A percentile compares a stretch with the other conserved stretches of the same genome.
Evolutionary conservation across 2,113 vertebrate genomes (phyloP).

Genomic region (Glareola pratincola): DNA sequence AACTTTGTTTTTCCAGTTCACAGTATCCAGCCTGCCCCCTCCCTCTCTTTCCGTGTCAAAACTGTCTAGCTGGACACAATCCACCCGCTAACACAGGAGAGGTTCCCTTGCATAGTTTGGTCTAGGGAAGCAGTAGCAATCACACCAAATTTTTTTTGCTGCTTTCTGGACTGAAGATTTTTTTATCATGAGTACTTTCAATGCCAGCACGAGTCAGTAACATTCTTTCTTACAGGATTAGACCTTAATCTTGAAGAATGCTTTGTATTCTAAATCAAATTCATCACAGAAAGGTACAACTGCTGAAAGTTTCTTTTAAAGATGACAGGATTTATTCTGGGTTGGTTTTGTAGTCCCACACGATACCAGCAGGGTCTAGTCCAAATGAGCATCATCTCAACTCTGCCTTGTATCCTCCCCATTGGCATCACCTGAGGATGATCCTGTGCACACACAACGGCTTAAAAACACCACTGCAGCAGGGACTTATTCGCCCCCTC

Average conservation of each 20-base stretch:
- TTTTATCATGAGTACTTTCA: background rate
- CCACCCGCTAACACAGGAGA: background rate
- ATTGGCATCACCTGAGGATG: fast-evolving
- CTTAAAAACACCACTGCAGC: background rate
- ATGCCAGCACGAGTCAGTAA: background rate
- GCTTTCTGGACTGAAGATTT: background rate
- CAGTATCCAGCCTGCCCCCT: background rate
- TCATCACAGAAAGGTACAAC: background rate
- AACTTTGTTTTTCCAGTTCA: background rate
- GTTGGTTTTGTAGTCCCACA: background rate
- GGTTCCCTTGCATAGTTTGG: background rate
- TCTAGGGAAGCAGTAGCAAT: background rate
- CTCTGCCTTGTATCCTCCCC: background rate
- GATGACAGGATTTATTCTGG: background rate
- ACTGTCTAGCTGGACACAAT: background rate
- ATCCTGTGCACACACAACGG: fast-evolving
- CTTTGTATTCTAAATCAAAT: background rate
- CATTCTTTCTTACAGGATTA: background rate
- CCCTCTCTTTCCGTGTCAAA: background rate
- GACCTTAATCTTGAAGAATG: background rate
- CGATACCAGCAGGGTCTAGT: background rate
- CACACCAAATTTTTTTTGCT: background rate
- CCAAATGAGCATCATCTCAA: background rate
- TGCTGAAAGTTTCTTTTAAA: background rate
- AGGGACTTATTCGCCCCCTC: fast-evolving